Evolutionary conservation across 1,140 invertebrate genomes (phyloP), one percentile per base, ranked within the genome.

Genomic region (Matsumurasca onukii): DNA sequence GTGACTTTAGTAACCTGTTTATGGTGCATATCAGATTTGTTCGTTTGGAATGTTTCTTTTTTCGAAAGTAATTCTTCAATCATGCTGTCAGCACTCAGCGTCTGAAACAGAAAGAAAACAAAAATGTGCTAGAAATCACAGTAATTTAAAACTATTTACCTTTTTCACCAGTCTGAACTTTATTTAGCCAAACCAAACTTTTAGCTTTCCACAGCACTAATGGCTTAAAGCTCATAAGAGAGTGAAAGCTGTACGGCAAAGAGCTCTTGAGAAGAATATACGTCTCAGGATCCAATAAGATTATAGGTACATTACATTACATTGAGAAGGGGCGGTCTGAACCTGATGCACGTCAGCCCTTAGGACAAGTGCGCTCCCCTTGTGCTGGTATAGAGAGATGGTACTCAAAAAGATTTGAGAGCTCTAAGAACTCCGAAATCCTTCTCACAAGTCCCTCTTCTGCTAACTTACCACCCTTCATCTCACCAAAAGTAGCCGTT

Each of bases 41-140:
- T 22, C 30, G 25, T 59, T 51, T 70, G 68, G 59, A 75, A 75
- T 62, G 73, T 74, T 49, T 75, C 73, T 67, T 75, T 73, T 61
- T 74, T 73, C 15, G 73, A 73, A 0, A 75, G 65, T 51, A 75
- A 66, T 39, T 70, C 70, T 45, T 72, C 71, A 52, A 75, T 75
- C 74, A 75, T 75, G 48, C 65, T 70, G 69, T 75, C 74, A 31
- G 74, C 74, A 70, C 69, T 72, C 29, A 74, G n/a, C 12, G 48
- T 59, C 74, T 75, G 57, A 49, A 72, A 71, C 52, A 29, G 49
- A 69, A 48, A 67, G 27, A 69, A 29, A 22, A 27, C 2, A 27
- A 24, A 52, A 52, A 52, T 52, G 49, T n/a, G 20, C 49, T 12
- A n/a, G 12, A 52, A 52, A 29, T 9, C 9, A 24, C 12, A 5